A percentile compares a stretch with the other conserved stretches of the same genome.
phyloP scores from a whole-genome alignment of 2,113 vertebrate genomes.

The Martes martes region DNA sequence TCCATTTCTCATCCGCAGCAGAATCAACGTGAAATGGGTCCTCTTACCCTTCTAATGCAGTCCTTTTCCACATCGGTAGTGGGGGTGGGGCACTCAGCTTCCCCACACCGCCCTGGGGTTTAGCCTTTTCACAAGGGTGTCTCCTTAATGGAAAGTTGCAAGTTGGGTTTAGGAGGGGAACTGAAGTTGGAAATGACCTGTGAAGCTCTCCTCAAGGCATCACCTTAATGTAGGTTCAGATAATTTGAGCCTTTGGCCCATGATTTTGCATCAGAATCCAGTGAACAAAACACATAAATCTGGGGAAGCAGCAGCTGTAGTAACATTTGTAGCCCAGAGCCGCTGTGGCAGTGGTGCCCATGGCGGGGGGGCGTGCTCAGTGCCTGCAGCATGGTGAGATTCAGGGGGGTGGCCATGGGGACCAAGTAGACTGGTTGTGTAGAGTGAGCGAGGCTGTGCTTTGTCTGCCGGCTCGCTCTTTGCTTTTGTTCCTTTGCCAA shows the following conservation, averaged over 20 bases:
- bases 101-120: accelerated
- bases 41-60: neutral
- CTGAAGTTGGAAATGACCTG: neutral
- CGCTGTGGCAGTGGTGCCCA: accelerated
- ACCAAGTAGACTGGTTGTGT: neutral
- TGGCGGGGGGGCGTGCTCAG: accelerated
- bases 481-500: neutral
- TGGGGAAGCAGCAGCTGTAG: neutral
- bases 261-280: neutral
- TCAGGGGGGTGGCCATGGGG: neutral
- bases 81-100: neutral
- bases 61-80: neutral
- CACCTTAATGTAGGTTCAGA: neutral
- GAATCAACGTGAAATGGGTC: neutral
- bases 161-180: neutral
- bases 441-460: neutral
- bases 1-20: neutral
- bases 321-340: neutral
- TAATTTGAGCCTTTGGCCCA: neutral
- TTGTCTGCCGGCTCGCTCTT: neutral
- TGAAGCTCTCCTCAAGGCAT: neutral
- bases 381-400: accelerated
- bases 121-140: neutral
- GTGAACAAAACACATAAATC: neutral
- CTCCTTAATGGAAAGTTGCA: neutral